Percentiles rank a stretch among this genome's conserved stretches.
phyloP scores from a whole-genome alignment of 2,888 invertebrate species.

The Drosophila demipolita region DNA sequence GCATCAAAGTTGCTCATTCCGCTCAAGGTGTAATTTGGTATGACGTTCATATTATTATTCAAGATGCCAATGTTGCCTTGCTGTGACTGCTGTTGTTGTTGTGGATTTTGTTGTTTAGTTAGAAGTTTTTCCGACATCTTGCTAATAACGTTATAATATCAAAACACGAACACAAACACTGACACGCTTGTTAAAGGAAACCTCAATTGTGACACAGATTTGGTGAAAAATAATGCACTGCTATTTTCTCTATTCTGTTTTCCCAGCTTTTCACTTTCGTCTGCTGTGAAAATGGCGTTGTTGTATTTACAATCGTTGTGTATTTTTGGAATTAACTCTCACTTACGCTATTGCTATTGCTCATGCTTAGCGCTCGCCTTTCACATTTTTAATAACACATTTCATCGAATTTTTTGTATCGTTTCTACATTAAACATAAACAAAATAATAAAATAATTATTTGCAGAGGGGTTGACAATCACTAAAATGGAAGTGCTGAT shows the following conservation, averaged over 20 bases:
- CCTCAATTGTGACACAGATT: conserved; percentile 55
- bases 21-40: conserved; percentile 84
- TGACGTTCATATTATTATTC: conserved; percentile 68
- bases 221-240: conserved; percentile 50
- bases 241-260: conserved; percentile 75
- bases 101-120: conserved; percentile 60
- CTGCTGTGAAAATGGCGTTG: conserved; percentile 62
- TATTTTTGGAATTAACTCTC: conserved; percentile 27
- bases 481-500: conserved; percentile 32
- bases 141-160: conserved; percentile 40
- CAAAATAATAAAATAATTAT: conserved; percentile 76
- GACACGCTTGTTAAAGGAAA: conserved; percentile 40
- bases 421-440: conserved; percentile 63
- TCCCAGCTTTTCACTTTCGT: conserved; percentile 60
- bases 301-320: conserved; percentile 19
- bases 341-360: conserved; percentile 61
- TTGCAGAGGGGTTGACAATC: conserved; percentile 47
- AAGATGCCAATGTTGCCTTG: conserved; percentile 60
- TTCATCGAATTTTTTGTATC: conserved; percentile 1
- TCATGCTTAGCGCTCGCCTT: conserved; percentile 33
- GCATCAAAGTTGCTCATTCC: conserved; percentile 86
- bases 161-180: conserved; percentile 20
- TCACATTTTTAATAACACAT: conserved; percentile 55
- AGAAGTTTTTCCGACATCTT: conserved; percentile 52
- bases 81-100: conserved; percentile 55